These are phyloP conservation scores for Oreochromis spilurus DNA, from an alignment of 2,113 vertebrate genomes.

Conservation along the genomic window DNA sequence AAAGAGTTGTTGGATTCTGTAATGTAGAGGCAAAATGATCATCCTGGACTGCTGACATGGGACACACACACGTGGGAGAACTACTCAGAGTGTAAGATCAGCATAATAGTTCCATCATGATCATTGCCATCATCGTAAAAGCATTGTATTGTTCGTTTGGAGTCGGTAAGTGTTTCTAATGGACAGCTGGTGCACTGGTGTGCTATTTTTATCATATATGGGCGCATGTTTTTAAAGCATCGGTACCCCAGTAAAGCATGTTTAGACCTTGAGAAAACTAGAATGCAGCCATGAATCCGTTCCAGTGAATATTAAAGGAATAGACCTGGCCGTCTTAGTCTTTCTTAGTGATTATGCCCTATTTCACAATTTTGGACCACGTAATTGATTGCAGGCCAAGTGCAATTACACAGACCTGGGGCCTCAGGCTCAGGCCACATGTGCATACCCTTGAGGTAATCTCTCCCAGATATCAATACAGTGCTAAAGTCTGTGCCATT, in stretches of 20 bases:
- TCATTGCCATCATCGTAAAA: background rate
- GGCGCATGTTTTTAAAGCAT: background rate
- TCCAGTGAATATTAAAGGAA: background rate
- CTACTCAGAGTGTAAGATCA: background rate
- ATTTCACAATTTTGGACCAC: constrained; percentile 22
- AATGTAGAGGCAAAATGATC: constrained; percentile 7
- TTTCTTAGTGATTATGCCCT: constrained; percentile 11
- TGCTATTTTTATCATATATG: background rate
- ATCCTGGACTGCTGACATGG: background rate
- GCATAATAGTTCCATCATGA: background rate
- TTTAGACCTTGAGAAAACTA: background rate
- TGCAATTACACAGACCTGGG: constrained; percentile 51
- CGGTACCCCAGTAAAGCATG: background rate
- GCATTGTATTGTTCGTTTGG: background rate
- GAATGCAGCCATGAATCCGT: background rate
- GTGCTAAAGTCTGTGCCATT: background rate
- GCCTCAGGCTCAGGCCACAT: constrained; percentile 53
- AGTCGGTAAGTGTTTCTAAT: background rate
- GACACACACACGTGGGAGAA: background rate
- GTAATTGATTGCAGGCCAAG: constrained; percentile 70
- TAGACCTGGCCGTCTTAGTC: background rate
- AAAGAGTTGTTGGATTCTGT: background rate
- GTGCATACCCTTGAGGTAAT: constrained; percentile 25
- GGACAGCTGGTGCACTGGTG: background rate
- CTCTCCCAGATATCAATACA: background rate